Conservation (phyloP, 2,888 invertebrate genomes). For the Empis livida region DNA sequence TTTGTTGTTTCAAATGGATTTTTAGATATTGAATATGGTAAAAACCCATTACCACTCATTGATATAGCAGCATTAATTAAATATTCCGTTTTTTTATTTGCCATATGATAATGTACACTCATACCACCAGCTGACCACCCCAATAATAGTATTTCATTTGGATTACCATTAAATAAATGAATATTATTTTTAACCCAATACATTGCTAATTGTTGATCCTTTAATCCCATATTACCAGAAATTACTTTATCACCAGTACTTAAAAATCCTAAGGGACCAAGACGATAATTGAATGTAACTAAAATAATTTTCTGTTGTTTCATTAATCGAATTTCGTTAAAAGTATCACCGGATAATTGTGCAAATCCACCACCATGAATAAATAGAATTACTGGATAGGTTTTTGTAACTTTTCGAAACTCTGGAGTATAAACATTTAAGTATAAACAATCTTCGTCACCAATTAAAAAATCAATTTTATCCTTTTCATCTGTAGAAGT, state of each 20-base stretch:
- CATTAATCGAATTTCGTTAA: slow-evolving; percentile 47
- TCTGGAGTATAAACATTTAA: slow-evolving; percentile 46
- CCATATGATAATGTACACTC: slow-evolving; percentile 55
- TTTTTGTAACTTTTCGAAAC: neutral
- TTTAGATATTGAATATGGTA: slow-evolving; percentile 37
- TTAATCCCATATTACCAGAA: slow-evolving; percentile 60
- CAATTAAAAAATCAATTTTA: slow-evolving; percentile 20
- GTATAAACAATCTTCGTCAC: slow-evolving; percentile 52
- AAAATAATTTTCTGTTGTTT: slow-evolving; percentile 45
- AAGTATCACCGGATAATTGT: slow-evolving; percentile 42
- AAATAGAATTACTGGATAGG: slow-evolving; percentile 44
- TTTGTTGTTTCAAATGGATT: slow-evolving; percentile 35
- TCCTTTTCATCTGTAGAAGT: no score
- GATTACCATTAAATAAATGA: slow-evolving; percentile 54
- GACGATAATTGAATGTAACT: slow-evolving; percentile 52
- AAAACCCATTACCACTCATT: slow-evolving; percentile 47
- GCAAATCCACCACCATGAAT: slow-evolving; percentile 58
- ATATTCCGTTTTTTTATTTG: slow-evolving; percentile 33
- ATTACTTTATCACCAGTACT: slow-evolving; percentile 54
- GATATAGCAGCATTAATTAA: slow-evolving; percentile 8
- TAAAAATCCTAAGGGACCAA: slow-evolving; percentile 58
- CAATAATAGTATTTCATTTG: slow-evolving; percentile 48
- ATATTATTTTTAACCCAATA: slow-evolving; percentile 57
- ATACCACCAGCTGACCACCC: slow-evolving; percentile 63
- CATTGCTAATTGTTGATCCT: slow-evolving; percentile 57